Conservation (phyloP, 1,140 invertebrate genomes). For the Sminthurinus signatus region DNA sequence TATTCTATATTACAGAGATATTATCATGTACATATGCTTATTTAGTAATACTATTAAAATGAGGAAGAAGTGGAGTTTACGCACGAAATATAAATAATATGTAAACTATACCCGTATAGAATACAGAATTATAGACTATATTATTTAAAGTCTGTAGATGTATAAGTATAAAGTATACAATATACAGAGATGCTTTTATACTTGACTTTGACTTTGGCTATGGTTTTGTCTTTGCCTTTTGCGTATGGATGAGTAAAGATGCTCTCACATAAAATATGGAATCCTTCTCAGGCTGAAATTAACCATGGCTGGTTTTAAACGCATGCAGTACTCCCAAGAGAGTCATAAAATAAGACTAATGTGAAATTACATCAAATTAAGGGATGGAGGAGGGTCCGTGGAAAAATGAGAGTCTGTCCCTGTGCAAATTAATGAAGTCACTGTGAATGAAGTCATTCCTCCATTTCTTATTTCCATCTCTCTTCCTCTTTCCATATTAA, state of each 20-base stretch:
- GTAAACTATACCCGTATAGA: no score
- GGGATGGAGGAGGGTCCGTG: slow-evolving; percentile 6
- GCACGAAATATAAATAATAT: no score
- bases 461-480: slow-evolving; percentile 19
- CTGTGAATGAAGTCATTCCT: slow-evolving; percentile 10
- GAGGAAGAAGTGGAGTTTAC: no score
- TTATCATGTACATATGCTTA: no score
- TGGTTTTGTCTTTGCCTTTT: no score
- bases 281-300: slow-evolving; percentile 14
- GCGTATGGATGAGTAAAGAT: slow-evolving; percentile 9
- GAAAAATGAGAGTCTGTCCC: slow-evolving; percentile 23
- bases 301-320: slow-evolving; percentile 17
- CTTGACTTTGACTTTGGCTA: no score
- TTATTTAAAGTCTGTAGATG: no score
- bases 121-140: no score
- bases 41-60: no score
- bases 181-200: no score
- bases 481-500: slow-evolving; percentile 8
- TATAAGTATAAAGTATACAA: no score
- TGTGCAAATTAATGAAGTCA: slow-evolving; percentile 20
- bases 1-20: no score
- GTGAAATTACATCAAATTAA: slow-evolving; percentile 25
- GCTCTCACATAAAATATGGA: slow-evolving; percentile 17
- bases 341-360: slow-evolving; percentile 26
- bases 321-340: slow-evolving; percentile 18